Conservation (phyloP, 2,888 invertebrate species). For the Heteromurus nitidus region DNA sequence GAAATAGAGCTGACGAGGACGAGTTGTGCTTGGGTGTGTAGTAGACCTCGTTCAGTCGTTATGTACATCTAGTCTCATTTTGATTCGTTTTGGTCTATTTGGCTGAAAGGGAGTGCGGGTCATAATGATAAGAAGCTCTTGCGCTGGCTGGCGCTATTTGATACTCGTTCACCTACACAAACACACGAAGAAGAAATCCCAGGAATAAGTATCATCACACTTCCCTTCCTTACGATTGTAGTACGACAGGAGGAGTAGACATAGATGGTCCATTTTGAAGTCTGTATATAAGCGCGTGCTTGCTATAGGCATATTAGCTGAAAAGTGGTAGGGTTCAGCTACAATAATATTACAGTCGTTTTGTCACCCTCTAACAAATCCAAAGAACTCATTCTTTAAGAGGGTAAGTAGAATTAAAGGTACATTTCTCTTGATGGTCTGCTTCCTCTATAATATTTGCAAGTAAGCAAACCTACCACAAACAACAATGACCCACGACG, state of each 20-base stretch:
- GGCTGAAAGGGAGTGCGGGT: background rate
- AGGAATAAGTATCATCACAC: too few relatives aligned
- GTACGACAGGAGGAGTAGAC: too few relatives aligned
- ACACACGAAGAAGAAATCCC: too few relatives aligned
- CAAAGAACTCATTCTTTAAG: background rate
- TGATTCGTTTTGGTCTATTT: background rate
- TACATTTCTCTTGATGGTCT: background rate
- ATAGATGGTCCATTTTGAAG: too few relatives aligned
- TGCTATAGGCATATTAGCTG: background rate
- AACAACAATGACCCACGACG: background rate
- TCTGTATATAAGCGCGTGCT: background rate
- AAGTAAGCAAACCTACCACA: background rate
- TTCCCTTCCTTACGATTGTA: too few relatives aligned
- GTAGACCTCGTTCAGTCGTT: background rate
- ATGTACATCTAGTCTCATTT: background rate
- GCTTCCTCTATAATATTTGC: background rate
- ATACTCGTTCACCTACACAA: background rate
- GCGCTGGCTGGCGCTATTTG: background rate
- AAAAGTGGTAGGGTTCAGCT: background rate
- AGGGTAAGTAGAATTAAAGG: conserved; percentile 1
- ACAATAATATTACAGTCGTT: conserved; percentile 6
- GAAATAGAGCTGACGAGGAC: conserved; percentile 36
- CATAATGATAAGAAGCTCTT: conserved; percentile 16
- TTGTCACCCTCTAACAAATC: conserved; percentile 12
- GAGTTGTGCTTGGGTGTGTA: background rate